Evolutionary conservation across 2,113 vertebrate genomes (phyloP).

Genomic region (Siniperca knerii): DNA sequence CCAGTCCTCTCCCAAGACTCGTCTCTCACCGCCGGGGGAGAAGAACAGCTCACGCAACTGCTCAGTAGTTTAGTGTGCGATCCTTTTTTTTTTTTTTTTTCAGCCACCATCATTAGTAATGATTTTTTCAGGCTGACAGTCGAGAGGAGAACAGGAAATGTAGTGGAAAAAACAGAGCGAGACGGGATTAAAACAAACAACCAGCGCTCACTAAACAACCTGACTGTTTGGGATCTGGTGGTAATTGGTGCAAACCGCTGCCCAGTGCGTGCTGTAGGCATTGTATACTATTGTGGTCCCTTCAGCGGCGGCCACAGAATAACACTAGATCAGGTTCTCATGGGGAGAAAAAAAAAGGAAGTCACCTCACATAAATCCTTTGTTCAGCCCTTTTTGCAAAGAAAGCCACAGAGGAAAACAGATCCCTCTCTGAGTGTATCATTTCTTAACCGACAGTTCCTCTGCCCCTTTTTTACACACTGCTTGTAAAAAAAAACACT

Average conservation of each 20-base stretch:
- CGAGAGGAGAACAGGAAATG: conserved; percentile 10
- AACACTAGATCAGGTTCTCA: conserved; percentile 80
- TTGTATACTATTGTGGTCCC: conserved; percentile 52
- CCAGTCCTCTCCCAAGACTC: conserved; percentile 55
- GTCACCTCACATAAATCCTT: conserved; percentile 82
- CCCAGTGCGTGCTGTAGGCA: conserved; percentile 23
- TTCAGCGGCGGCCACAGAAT: conserved; percentile 65
- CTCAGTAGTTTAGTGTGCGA: conserved; percentile 28
- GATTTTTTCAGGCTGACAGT: neutral
- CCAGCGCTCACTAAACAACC: conserved; percentile 2
- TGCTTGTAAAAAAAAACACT: conserved; percentile 43
- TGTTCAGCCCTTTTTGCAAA: conserved; percentile 75
- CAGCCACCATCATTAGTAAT: conserved; percentile 15
- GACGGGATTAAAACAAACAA: conserved; percentile 14
- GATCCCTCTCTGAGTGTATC: conserved; percentile 75
- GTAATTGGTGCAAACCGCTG: conserved; percentile 33
- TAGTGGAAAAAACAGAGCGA: neutral
- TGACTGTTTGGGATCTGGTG: conserved; percentile 12
- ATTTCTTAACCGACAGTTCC: conserved; percentile 75
- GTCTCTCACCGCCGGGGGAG: conserved; percentile 39
- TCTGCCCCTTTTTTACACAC: conserved; percentile 44
- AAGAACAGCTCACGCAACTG: conserved; percentile 36
- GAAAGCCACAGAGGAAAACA: conserved; percentile 77
- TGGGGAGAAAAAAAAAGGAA: conserved; percentile 68
- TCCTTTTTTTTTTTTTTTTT: neutral